Conservation (phyloP, 2,888 invertebrate genomes). For the Sinopyrophorus schimmeli region DNA sequence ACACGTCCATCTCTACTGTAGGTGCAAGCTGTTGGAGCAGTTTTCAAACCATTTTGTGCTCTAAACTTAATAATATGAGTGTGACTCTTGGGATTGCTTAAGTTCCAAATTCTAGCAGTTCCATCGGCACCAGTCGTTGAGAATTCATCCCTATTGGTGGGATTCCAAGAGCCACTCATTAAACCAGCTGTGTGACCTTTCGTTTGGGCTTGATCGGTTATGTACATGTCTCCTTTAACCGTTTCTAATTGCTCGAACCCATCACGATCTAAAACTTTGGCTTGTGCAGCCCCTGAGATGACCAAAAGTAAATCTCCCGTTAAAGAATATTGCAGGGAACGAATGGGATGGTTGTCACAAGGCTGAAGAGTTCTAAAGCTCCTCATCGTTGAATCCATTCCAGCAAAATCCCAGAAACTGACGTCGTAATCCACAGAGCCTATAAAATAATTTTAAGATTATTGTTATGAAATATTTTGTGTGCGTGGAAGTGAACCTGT, state of each 20-base stretch:
- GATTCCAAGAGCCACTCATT: constrained; percentile 93
- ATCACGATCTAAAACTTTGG: constrained; percentile 92
- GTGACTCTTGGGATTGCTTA: constrained; percentile 74
- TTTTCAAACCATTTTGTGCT: constrained; percentile 82
- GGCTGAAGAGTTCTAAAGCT: constrained; percentile 93
- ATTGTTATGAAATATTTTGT: background rate
- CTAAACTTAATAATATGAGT: constrained; percentile 84
- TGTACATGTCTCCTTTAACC: constrained; percentile 80
- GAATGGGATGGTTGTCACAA: constrained; percentile 94
- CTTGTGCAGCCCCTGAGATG: constrained; percentile 88
- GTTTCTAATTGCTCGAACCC: constrained; percentile 93
- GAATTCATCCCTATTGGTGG: constrained; percentile 87
- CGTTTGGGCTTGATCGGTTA: constrained; percentile 90
- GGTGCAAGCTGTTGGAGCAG: constrained; percentile 79
- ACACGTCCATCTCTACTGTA: constrained; percentile 71
- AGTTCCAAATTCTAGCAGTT: constrained; percentile 90
- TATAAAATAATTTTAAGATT: constrained; percentile 44
- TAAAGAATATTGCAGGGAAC: constrained; percentile 85
- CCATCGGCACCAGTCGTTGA: constrained; percentile 93
- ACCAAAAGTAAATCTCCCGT: constrained; percentile 94
- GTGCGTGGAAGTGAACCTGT: constrained; percentile 44
- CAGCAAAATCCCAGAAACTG: constrained; percentile 98
- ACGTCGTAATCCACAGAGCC: constrained; percentile 97
- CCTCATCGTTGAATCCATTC: constrained; percentile 91
- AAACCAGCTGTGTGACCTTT: constrained; percentile 92